Percentiles rank a stretch among this genome's conserved stretches.
phyloP scores from a whole-genome alignment of 2,113 vertebrate genomes.

The Uria lomvia region DNA sequence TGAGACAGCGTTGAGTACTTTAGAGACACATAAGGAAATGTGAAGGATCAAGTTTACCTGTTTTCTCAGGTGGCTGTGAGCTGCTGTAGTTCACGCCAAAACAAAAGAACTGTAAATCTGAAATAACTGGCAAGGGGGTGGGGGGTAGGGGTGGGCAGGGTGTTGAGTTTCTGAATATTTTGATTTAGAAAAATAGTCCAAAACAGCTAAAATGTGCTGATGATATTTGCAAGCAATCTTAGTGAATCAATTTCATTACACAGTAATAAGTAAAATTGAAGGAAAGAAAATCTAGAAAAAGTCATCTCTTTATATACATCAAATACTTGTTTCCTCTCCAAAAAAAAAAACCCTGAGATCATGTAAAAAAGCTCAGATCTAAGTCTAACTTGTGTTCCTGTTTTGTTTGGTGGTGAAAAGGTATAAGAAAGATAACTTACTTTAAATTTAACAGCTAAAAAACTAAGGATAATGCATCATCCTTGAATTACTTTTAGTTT shows the following conservation, averaged over 20 bases:
- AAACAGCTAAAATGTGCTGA: neutral
- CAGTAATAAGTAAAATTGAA: neutral
- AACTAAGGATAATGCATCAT: neutral
- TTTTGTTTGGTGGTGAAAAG: neutral
- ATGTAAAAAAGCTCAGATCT: neutral
- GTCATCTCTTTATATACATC: neutral
- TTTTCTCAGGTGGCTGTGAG: neutral
- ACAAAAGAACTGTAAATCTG: neutral
- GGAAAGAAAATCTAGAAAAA: neutral
- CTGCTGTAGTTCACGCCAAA: neutral
- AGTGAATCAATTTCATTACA: neutral
- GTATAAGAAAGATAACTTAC: neutral
- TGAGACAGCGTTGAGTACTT: neutral
- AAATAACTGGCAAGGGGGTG: neutral
- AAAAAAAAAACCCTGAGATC: rapidly evolving
- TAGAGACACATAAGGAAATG: neutral
- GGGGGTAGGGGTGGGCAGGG: too few species aligned
- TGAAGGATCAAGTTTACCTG: neutral
- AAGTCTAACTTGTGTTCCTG: neutral
- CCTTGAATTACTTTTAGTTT: neutral
- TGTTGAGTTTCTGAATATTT: neutral
- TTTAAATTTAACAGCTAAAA: neutral
- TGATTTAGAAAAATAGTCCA: neutral
- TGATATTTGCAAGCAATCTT: neutral
- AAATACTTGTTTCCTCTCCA: neutral